Conservation (phyloP, 2,888 invertebrate species). For the Coremacera marginata region DNA sequence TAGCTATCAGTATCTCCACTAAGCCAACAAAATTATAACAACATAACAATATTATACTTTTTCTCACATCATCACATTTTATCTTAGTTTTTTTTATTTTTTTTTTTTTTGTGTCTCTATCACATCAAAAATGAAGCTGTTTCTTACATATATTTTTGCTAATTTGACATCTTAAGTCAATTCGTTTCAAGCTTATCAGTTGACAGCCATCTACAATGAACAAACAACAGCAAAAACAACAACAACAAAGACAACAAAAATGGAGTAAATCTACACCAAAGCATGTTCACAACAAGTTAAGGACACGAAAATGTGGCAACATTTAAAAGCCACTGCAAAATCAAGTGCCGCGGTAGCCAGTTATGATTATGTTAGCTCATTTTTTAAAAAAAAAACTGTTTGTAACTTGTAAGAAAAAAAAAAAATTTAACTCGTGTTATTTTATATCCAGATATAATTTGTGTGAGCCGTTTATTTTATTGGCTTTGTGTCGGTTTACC, state of each 20-base stretch:
- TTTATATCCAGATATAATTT: neutral
- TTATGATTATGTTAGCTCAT: conserved; percentile 2
- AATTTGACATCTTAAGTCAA: conserved; percentile 38
- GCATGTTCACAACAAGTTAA: conserved; percentile 25
- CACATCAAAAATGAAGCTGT: too few species aligned
- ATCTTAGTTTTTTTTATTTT: too few species aligned
- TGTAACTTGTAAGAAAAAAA: neutral
- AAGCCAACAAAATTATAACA: too few species aligned
- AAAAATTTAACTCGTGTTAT: neutral
- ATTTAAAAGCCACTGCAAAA: neutral
- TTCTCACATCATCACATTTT: too few species aligned
- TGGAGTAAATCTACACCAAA: neutral
- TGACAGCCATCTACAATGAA: conserved; percentile 23
- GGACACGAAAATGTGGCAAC: conserved; percentile 10
- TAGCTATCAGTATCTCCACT: too few species aligned
- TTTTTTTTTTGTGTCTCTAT: too few species aligned
- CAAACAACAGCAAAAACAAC: conserved; percentile 11
- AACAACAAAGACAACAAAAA: conserved; percentile 8
- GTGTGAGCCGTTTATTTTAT: neutral
- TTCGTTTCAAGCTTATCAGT: conserved; percentile 35
- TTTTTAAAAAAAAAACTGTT: neutral
- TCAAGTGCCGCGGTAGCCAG: neutral
- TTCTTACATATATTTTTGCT: conserved; percentile 23
- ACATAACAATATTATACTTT: too few species aligned
- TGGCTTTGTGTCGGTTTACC: neutral